Percentiles rank a stretch among this genome's conserved stretches.
phyloP scores from a whole-genome alignment of 2,797 vertebrate genomes.

The Lepus townsendii region DNA sequence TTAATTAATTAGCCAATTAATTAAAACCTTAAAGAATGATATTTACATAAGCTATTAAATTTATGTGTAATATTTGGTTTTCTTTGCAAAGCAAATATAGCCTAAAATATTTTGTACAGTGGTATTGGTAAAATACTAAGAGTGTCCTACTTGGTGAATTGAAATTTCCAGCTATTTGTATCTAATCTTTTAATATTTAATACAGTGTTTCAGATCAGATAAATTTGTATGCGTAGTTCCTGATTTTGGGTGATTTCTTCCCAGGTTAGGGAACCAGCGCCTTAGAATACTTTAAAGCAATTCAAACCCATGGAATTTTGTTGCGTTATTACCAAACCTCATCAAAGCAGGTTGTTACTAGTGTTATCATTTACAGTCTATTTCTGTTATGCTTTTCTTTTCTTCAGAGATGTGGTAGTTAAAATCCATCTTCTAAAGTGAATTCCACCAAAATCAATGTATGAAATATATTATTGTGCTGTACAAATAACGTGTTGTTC shows the following conservation, averaged over 20 bases:
- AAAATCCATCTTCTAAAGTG: conserved; percentile 34
- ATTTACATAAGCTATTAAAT: not conserved
- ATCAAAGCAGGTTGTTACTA: not conserved
- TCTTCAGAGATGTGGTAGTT: not conserved
- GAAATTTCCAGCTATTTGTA: not conserved
- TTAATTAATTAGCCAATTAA: no score
- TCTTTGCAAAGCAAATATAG: conserved; percentile 19
- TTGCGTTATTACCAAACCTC: not conserved
- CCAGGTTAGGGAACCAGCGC: not conserved
- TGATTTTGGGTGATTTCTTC: conserved; percentile 43
- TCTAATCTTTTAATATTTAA: not conserved
- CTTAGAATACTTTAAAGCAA: not conserved
- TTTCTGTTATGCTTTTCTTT: not conserved
- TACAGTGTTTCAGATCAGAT: not conserved
- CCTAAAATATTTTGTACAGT: not conserved
- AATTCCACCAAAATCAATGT: conserved; percentile 43
- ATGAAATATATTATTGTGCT: not conserved
- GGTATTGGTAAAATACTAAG: not conserved
- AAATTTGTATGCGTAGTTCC: not conserved
- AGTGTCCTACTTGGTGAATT: not conserved
- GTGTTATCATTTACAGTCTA: not conserved
- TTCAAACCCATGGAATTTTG: not conserved
- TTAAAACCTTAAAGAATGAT: conserved; percentile 26
- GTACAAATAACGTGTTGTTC: not conserved
- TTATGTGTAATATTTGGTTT: conserved; percentile 7